These are phyloP conservation scores for Porites lutea DNA, from an alignment of 64 coral and sea anemone genomes.

Conservation along the genomic window DNA sequence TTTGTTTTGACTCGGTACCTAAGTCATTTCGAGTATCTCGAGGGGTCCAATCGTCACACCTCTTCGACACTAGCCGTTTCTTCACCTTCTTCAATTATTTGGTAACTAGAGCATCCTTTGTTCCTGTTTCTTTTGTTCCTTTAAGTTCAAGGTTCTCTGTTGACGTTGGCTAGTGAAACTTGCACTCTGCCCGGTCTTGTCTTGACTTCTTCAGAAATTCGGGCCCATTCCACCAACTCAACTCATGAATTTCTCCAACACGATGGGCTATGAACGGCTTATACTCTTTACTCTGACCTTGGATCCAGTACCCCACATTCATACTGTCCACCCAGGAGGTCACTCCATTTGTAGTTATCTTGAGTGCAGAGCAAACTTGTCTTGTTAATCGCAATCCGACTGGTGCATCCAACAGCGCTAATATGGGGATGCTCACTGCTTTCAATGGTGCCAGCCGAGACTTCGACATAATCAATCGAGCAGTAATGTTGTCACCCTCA, in stretches of 20 bases:
- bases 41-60: constrained; percentile 36
- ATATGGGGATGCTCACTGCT: constrained; percentile 55
- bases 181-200: constrained; percentile 54
- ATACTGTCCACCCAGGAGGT: constrained; percentile 79
- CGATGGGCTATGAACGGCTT: constrained; percentile 68
- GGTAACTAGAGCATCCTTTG: not conserved
- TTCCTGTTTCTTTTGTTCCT: not conserved
- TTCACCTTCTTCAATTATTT: constrained; percentile 16
- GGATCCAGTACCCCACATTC: constrained; percentile 38
- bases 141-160: not conserved
- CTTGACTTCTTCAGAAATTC: constrained; percentile 31
- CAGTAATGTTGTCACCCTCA: constrained; percentile 26
- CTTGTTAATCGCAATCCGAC: constrained; percentile 66
- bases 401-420: constrained; percentile 59
- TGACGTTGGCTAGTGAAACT: constrained; percentile 39
- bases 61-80: constrained; percentile 19
- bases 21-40: constrained; percentile 68
- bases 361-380: constrained; percentile 37
- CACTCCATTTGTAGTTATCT: constrained; percentile 14
- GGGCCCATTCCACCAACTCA: constrained; percentile 63
- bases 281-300: constrained; percentile 59
- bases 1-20: constrained; percentile 50
- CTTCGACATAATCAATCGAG: constrained; percentile 52
- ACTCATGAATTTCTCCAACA: constrained; percentile 79
- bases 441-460: constrained; percentile 70